Base-by-base conservation (phyloP, 2,113 vertebrate species). In the Takifugu bimaculatus region DNA sequence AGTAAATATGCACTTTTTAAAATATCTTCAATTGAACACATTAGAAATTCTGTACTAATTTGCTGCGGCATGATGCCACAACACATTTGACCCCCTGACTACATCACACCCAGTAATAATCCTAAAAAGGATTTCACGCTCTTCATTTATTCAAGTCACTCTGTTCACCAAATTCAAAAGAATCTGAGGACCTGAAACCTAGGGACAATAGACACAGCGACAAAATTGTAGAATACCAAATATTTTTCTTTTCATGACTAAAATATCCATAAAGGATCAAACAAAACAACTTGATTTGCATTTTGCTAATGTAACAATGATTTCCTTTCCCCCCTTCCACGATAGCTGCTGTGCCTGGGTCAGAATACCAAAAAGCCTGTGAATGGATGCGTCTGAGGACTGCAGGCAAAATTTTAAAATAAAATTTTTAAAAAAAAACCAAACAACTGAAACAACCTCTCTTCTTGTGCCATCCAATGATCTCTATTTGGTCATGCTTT, bases 401-500 rank as follows among this genome's bases (percentile, higher is more conserved):
- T 87, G 90, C 84, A 83, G 90, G 88, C 91, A 50, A n/a, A 20
- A 50, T n/a, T 25, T 25, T 5, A 50, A 25, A 25, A 10, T 77
- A 90, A 86, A 91, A 89, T 85, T 90, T 90, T 79, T 79, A 57
- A 77, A 88, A 89, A 39, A 39, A 39, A 11, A 11, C 7, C 20
- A 20, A 20, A 20, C 20, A 20, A 20, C 20, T 87, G 83, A 87
- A 90, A 78, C 75, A 82, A 81, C 71, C 85, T 78, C 82, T 88
- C 74, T 86, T 86, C 86, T 86, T 85, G 82, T 86, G 78, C 87
- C 69, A 69, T 79, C 87, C 85, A 88, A 80, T 65, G 75, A 72
- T 71, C 80, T 87, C 82, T 82, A 83, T 88, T 92, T 93, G 91
- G 92, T 93, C 92, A 93, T 89, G 90, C 91, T 90, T 88, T 85